These are phyloP conservation scores for Ditula angustiorana DNA, from an alignment of 2,888 invertebrate species.

Conservation along the genomic window DNA sequence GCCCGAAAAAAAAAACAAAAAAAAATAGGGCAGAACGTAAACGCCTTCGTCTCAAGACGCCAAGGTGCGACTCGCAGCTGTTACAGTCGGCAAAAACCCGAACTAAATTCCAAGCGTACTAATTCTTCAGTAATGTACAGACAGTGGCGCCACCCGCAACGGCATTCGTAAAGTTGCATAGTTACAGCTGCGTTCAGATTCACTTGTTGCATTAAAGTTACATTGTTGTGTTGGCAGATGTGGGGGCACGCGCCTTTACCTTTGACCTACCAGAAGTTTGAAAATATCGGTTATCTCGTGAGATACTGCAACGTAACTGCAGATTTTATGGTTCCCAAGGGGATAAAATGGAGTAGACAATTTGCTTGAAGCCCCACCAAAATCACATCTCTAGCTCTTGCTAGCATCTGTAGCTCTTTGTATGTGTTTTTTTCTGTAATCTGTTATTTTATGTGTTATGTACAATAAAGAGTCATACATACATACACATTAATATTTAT, in stretches of 20 bases:
- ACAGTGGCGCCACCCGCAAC: constrained; percentile 11
- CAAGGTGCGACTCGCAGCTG: constrained; percentile 49
- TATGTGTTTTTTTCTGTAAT: too few relatives aligned
- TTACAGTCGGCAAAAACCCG: constrained; percentile 17
- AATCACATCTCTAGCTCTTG: too few relatives aligned
- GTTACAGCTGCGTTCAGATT: constrained; percentile 53
- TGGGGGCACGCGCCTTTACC: constrained; percentile 53
- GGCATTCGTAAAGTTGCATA: neutral
- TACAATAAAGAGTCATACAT: too few relatives aligned
- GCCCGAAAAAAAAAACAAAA: constrained; percentile 44
- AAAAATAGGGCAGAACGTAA: constrained; percentile 45
- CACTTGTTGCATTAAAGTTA: constrained; percentile 47
- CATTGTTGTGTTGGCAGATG: constrained; percentile 40
- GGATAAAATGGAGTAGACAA: neutral
- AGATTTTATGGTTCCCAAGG: neutral
- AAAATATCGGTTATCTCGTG: neutral
- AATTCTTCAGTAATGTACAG: neutral
- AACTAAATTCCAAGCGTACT: neutral
- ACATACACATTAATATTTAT: too few relatives aligned
- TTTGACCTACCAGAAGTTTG: constrained; percentile 30
- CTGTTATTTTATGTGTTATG: too few relatives aligned
- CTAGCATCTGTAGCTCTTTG: too few relatives aligned
- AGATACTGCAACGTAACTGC: neutral
- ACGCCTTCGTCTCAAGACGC: constrained; percentile 49
- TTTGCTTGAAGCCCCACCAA: neutral